Base-by-base conservation (phyloP, 1,140 invertebrate genomes). In the Euborellia annulipes region DNA sequence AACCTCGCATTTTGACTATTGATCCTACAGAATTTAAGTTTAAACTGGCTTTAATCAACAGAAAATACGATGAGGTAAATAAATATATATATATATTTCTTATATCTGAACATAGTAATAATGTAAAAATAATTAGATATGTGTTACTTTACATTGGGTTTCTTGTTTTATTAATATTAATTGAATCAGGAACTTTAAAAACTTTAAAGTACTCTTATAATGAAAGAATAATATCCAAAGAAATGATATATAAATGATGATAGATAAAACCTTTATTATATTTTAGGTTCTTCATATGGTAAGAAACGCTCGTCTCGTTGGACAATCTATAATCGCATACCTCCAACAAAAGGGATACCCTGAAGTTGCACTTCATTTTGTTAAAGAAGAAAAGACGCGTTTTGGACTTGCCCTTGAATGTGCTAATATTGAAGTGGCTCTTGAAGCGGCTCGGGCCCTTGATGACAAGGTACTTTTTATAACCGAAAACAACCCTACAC, bases 301-400 rank as follows among this genome's bases (percentile, higher is more conserved):
- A 9, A 75, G 91, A 18, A 94, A 88, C 53, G 87, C 93, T 13
- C 89, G 95, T 58, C 68, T 99, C 1, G 90, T 99, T 8, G 95
- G 96, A 0, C 96, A 99, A 68, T 94, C 93, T 17, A 98, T 98
- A 52, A 99, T 99, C 58, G 89, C 93, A 0, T 99, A 98, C 62
- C 68, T 99, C 36, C 94, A 99, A 65, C 93, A 98, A 64, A 99
- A 99, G 69, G 94, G 96, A 0, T 99, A 98, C 65, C 96, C 96
- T 0, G 96, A 99, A 68, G 92, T 99, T n/a, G 96, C 96, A 0
- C 67, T 99, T 7, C 94, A 99, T 62, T 99, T 99, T 69, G 96
- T 99, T 0, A 98, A 98, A 64, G 95, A 99, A 62, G 90, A 98
- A 52, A 96, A 95, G 57, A 99, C 95, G 0, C 72, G 94, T 36